Base-by-base conservation (phyloP, 2,113 vertebrate species). In the Xenopus laevis region DNA sequence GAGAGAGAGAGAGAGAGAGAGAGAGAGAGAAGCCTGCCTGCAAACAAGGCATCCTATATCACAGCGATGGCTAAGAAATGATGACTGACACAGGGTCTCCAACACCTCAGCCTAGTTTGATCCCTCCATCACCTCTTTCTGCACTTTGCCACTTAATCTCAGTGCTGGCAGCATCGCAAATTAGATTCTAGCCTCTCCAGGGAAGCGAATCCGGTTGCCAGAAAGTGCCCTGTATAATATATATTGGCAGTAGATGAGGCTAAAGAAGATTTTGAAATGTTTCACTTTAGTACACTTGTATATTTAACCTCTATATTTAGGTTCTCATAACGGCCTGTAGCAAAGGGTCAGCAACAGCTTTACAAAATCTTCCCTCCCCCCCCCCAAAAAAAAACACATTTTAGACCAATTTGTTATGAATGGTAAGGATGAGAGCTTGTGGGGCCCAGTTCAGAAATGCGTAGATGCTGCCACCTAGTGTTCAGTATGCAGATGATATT, bases 401-500 rank as follows among this genome's bases (percentile, higher is more conserved):
- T 67, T 67, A 21, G 45, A 8, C 17, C 44, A 23, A 58, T 67
- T 17, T 67, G 53, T 55, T 55, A 50, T 45, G 71, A 73, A 65
- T 65, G 52, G 5, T 23, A 50, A 13, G 20, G 23, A 52, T 27
- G 57, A 68, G 47, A 30, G 20, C 11, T 1, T 47, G 9, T 3
- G 4, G 53, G 53, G 27, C 53, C 16, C 3, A 4, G 3, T 55
- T 47, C 15, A 4, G 7, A n/a, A 4, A 17, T 75, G 65, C 63
- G 30, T 40, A 44, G 2, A 59, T 75, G 7, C 58, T 75, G 73
- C 57, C 73, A 75, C 47, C 73, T 75, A 69, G 73, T 68, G 73
- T 11, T 69, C 5, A 17, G 11, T 2, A 12, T 15, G 17, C 52
- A 13, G 20, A 74, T 21, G 10, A 16, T 30, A 13, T 15, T 17